Evolutionary conservation across 2,797 vertebrate species (phyloP), one percentile per base, ranked within the genome.

Genomic region (Phaenicophaeus curvirostris): DNA sequence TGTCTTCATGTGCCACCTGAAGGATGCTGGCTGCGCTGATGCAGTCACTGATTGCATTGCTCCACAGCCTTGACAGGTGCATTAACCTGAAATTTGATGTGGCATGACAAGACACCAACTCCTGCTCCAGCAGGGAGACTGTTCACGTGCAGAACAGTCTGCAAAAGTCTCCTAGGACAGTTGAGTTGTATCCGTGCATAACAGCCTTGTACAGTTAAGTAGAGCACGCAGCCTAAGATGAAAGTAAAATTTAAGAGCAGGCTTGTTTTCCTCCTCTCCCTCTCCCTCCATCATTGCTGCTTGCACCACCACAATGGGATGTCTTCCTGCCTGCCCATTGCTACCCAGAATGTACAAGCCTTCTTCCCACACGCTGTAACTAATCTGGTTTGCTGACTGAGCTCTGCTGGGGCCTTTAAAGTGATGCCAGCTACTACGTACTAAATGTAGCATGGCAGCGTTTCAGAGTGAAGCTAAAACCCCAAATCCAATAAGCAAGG

Each of bases 401-500:
- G 93, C 83, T 95, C 91, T 95, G 87, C 91, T 3, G 6, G 69
- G 87, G 82, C 87, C 94, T 94, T 96, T 95, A 93, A 96, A 96
- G 94, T 75, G 80, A 7, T 95, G 94, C 94, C 93, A 96, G 87
- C 82, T 87, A 42, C 93, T 81, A 10, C 2, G 2, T 66, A 42
- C 85, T 95, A 87, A 93, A 87, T 79, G 89, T 48, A 88, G 92
- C 91, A 54, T 92, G 93, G 89, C 89, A 95, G 73, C 28, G 0
- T 95, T 95, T 96, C 94, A 95, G 82, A 92, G 85, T 61, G 79
- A 71, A 91, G 73, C 89, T 93, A 31, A 91, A 95, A 95, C 59
- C 66, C 68, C 82, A 95, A 96, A 96, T 96, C 95, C 93, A 95
- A 93, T 94, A 95, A 96, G 83, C 42, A 84, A 87, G 76, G 55